Base-by-base conservation (phyloP, 2,888 invertebrate genomes). In the Monopis laevigella region DNA sequence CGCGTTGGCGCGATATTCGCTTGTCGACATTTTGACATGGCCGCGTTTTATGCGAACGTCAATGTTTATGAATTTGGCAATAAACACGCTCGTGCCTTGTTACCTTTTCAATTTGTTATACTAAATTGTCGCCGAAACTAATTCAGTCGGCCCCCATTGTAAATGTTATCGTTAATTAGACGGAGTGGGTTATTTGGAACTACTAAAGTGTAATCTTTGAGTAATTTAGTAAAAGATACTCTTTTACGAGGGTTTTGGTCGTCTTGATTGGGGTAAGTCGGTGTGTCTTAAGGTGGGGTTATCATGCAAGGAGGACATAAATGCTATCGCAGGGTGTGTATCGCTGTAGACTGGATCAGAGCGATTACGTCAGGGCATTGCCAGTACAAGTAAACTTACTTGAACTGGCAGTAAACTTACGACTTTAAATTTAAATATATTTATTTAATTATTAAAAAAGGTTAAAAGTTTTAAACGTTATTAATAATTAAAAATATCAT, bases 31-130 rank as follows among this genome's bases (percentile, higher is more conserved):
- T 59, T 57, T 59, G 59, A 56, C 59, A 10, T 58, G 59, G 56
- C 61, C 53, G 60, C 65, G 56, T 66, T 73, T 70, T 68, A 65
- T 69, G 62, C 62, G 63, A 56, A 62, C 68, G 69, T 71, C 74
- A 71, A 74, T 74, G 71, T 74, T 74, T 77, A 73, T 75, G 71
- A 73, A 75, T 75, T 77, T 69, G 68, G 68, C 73, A 73, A 73
- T 74, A 75, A 72, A 74, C 70, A 64, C 63, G 51, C 47, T 50
- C 54, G 56, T 54, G 53, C 56, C 50, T 54, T 59, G 65, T 65
- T 65, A 65, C 67, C 63, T 66, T 61, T 55, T 58, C 62, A 65
- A 70, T 71, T 66, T 59, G 53, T 54, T 51, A 48, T 50, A 47
- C 57, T 52, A 60, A 60, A 65, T 57, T 63, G 59, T 52, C 56